Evolutionary conservation across 2,888 invertebrate genomes (phyloP), one percentile per base, ranked within the genome.

Genomic region (Hypomecis punctinalis): DNA sequence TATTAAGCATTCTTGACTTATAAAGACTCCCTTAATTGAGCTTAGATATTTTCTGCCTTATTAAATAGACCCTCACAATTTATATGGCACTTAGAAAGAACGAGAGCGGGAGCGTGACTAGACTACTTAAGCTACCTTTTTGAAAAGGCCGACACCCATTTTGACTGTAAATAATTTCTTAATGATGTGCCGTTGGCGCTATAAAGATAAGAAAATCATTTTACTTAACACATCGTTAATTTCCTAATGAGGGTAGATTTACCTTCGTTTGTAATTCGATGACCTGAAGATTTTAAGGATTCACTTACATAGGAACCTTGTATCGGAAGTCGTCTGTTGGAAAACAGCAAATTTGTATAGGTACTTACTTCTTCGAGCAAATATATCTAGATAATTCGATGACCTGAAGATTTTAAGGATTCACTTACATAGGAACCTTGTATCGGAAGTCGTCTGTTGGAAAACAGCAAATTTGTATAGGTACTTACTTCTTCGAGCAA

Each of bases 1-100:
- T 86, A 89, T 90, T 84, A 86, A 86, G 85, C 87, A 86, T 89
- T 89, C 89, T 84, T 85, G 78, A 87, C 83, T 87, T 90, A 91
- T 90, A 88, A 86, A 83, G 82, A 78, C 82, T 77, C 57, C 79
- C 84, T 83, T 89, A 86, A 90, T 89, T 89, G 82, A 81, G 77
- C 83, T 78, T 77, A 83, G 84, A 86, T 84, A 87, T 88, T 86
- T 86, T 84, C 86, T 83, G 82, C 81, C 85, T 84, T 86, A 88
- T 88, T 89, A 83, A 85, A 85, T 78, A 74, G 77, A 75, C 60
- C 62, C 76, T 82, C 80, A 83, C 86, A 85, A 85, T 84, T 82
- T 84, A 83, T 84, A 81, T 76, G 66, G 69, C 78, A 75, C 74
- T 77, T 80, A 72, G 66, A 78, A 77, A 75, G 73, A 76, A 78